phyloP scores from a whole-genome alignment of 2,888 invertebrate genomes.

The Drosophila trichaetosa region DNA sequence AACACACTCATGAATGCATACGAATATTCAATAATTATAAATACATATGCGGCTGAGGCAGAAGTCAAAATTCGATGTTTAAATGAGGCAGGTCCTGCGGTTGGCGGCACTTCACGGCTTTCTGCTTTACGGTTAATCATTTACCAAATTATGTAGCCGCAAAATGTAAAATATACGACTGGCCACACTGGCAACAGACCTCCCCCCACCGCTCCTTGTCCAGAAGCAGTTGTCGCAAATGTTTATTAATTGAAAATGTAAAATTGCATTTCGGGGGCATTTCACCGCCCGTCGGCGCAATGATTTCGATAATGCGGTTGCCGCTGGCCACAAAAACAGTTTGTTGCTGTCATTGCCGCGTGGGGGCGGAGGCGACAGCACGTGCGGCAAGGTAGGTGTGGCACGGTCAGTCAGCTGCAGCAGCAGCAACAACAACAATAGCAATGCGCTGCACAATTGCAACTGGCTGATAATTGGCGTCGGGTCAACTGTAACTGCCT shows the following conservation, averaged over 20 bases:
- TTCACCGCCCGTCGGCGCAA: constrained; percentile 62
- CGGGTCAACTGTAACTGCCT: constrained; percentile 60
- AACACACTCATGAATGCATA: neutral
- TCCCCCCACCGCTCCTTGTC: neutral
- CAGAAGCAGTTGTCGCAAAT: constrained; percentile 63
- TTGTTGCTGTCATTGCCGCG: constrained; percentile 71
- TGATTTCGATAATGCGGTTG: constrained; percentile 79
- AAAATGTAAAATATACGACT: constrained; percentile 74
- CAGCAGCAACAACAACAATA: constrained; percentile 33
- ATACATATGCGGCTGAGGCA: constrained; percentile 32
- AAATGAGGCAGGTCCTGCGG: constrained; percentile 63
- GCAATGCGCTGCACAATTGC: constrained; percentile 39
- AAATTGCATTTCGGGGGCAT: constrained; percentile 70
- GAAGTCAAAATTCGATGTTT: constrained; percentile 37
- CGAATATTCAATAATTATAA: constrained; percentile 42
- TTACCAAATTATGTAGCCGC: constrained; percentile 78
- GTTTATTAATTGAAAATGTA: constrained; percentile 80
- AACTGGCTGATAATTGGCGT: constrained; percentile 68
- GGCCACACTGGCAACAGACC: constrained; percentile 17
- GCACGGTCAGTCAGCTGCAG: constrained; percentile 21
- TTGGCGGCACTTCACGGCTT: constrained; percentile 65
- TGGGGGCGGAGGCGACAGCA: neutral
- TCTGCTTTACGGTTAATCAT: constrained; percentile 72
- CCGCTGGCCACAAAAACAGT: constrained; percentile 77
- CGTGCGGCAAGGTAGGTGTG: constrained; percentile 1